Percentiles rank a stretch among this genome's conserved stretches.
Evolutionary conservation across 1,140 invertebrate genomes (phyloP).

Genomic region (Monochamus saltuarius): DNA sequence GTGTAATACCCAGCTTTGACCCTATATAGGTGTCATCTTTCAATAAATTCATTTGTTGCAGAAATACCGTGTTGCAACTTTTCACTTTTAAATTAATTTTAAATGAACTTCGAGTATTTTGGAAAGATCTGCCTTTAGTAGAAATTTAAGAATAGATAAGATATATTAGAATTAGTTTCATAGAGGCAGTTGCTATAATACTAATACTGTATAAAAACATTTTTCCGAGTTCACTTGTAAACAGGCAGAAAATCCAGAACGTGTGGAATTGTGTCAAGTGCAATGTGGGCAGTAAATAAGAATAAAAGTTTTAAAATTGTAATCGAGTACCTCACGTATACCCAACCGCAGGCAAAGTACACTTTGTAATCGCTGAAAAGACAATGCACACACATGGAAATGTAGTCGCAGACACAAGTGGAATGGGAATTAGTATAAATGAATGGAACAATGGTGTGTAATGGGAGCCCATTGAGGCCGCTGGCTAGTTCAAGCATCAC

Average conservation of each 20-base stretch:
- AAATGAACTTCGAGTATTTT: no score
- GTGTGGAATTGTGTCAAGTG: slow-evolving; percentile 8
- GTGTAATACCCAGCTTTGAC: no score
- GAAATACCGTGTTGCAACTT: no score
- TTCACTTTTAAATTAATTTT: no score
- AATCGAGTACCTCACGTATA: slow-evolving; percentile 68
- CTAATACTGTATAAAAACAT: neutral
- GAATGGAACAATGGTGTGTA: slow-evolving; percentile 30
- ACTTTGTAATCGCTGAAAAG: slow-evolving; percentile 71
- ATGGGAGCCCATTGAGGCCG: slow-evolving; percentile 21
- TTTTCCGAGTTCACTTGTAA: neutral
- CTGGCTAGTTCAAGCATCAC: slow-evolving; percentile 19
- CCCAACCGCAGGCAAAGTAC: slow-evolving; percentile 79
- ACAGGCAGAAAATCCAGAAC: slow-evolving; percentile 5
- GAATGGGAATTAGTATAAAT: slow-evolving; percentile 27
- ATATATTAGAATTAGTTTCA: no score
- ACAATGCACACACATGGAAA: slow-evolving; percentile 34
- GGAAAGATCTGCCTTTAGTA: no score
- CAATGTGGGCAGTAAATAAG: neutral
- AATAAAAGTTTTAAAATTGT: slow-evolving; percentile 25
- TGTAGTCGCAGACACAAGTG: slow-evolving; percentile 9
- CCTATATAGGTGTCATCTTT: no score
- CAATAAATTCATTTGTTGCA: no score
- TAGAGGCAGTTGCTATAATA: no score
- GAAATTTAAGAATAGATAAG: no score